Conservation (phyloP, 2,113 vertebrate genomes). For the Salvelinus namaycush region DNA sequence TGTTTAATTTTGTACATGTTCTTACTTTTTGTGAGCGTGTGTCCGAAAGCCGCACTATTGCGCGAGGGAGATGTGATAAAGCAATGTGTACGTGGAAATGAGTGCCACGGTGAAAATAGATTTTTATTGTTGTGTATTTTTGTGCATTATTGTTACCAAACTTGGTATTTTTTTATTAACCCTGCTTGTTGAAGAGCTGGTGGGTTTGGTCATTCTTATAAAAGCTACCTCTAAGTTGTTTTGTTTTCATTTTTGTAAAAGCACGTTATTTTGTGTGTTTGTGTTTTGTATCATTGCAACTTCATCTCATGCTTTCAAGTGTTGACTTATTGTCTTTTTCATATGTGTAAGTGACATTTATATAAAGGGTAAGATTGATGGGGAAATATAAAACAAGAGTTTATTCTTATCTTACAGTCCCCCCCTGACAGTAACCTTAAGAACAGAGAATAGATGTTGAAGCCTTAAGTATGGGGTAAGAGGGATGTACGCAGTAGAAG, state of each 20-base stretch:
- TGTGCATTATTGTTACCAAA: slow-evolving; percentile 86
- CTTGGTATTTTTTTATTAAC: slow-evolving; percentile 76
- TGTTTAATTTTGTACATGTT: slow-evolving; percentile 54
- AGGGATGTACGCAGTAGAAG: slow-evolving; percentile 59
- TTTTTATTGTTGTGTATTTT: slow-evolving; percentile 61
- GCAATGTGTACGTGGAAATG: slow-evolving; percentile 53
- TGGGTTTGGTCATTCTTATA: slow-evolving; percentile 75
- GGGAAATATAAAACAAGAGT: slow-evolving; percentile 49
- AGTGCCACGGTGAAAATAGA: slow-evolving; percentile 73
- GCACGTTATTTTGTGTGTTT: slow-evolving; percentile 52
- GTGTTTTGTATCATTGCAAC: slow-evolving; percentile 71
- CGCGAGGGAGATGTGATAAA: slow-evolving; percentile 51
- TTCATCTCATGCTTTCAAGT: slow-evolving; percentile 81
- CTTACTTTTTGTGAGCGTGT: slow-evolving; percentile 34
- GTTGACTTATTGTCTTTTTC: slow-evolving; percentile 61
- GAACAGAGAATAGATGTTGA: slow-evolving; percentile 69
- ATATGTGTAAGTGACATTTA: slow-evolving; percentile 69
- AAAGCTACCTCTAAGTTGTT: slow-evolving; percentile 94
- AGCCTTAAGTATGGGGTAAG: slow-evolving; percentile 74
- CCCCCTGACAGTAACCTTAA: slow-evolving; percentile 49
- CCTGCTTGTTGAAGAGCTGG: slow-evolving; percentile 69
- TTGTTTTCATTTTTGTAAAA: slow-evolving; percentile 49
- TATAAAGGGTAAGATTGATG: slow-evolving; percentile 64
- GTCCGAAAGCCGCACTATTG: slow-evolving; percentile 38
- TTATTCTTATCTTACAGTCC: slow-evolving; percentile 64